Conservation (phyloP, 53 echinoderm and acorn worm genomes). For the Patiria pectinifera region DNA sequence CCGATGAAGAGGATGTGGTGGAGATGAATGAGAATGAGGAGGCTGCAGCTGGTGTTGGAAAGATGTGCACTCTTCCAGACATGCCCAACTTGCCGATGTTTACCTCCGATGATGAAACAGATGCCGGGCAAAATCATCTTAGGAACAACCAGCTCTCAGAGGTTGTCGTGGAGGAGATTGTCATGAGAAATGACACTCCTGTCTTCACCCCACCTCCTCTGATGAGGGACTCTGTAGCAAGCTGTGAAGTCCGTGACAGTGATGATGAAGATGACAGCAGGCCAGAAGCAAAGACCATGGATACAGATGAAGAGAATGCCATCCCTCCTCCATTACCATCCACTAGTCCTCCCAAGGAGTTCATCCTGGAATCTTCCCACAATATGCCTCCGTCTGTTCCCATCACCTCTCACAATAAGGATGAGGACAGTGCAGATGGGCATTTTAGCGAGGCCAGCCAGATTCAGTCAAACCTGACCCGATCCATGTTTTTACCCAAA, state of each 20-base stretch:
- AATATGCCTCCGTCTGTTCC: neutral
- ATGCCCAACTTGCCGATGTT: neutral
- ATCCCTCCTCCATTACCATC: conserved; percentile 37
- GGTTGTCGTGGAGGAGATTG: conserved; percentile 30
- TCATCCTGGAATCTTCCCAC: conserved; percentile 37
- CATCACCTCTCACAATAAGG: conserved; percentile 3
- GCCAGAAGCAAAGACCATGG: neutral
- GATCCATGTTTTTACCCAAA: conserved; percentile 55
- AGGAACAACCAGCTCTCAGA: conserved; percentile 14
- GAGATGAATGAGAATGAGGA: conserved; percentile 30
- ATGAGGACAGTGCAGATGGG: neutral
- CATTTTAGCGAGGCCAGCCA: neutral
- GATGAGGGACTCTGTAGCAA: neutral
- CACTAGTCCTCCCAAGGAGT: conserved; percentile 44
- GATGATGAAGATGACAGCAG: conserved; percentile 5
- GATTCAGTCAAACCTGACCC: conserved; percentile 13
- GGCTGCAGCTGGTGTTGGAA: neutral
- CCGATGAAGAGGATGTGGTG: conserved; percentile 59
- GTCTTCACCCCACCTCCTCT: conserved; percentile 52
- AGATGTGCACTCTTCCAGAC: neutral
- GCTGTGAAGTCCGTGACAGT: neutral
- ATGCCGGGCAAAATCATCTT: neutral
- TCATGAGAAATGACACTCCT: conserved; percentile 47
- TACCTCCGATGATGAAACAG: conserved; percentile 10
- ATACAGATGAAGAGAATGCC: conserved; percentile 17